Evolutionary conservation across 1,140 invertebrate species (phyloP).

Genomic region (Oryzaephilus surinamensis): DNA sequence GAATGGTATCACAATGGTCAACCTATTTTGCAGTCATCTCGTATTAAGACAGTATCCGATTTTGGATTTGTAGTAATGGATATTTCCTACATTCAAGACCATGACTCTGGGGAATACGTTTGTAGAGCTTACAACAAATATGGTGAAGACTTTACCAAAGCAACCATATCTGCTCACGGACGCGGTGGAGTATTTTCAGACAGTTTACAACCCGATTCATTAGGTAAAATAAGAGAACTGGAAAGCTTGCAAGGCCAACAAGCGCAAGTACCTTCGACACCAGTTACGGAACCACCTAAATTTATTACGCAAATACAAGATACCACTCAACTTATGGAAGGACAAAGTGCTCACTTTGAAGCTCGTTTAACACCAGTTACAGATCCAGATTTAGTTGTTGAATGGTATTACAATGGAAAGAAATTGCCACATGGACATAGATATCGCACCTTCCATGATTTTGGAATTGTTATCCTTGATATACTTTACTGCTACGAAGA

Average conservation of each 20-base stretch:
- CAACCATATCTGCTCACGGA: constrained; percentile 70
- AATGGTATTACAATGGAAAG: constrained; percentile 92
- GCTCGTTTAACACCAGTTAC: constrained; percentile 79
- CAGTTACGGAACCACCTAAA: constrained; percentile 71
- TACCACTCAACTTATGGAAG: constrained; percentile 74
- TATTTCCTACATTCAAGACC: constrained; percentile 85
- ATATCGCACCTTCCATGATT: constrained; percentile 93
- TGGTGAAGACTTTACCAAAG: constrained; percentile 78
- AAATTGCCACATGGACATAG: constrained; percentile 86
- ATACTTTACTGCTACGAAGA: constrained; percentile 95
- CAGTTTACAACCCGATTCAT: constrained; percentile 86
- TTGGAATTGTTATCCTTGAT: constrained; percentile 92
- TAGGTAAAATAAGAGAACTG: constrained; percentile 80
- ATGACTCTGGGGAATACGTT: constrained; percentile 88
- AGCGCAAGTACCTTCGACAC: constrained; percentile 48
- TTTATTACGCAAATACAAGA: constrained; percentile 82
- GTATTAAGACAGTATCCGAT: constrained; percentile 90
- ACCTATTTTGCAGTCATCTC: constrained; percentile 74
- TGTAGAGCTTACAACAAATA: constrained; percentile 85
- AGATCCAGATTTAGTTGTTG: constrained; percentile 86
- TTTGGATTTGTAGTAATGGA: constrained; percentile 95
- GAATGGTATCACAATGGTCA: constrained; percentile 94
- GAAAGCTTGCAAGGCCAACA: constrained; percentile 61
- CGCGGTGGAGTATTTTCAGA: constrained; percentile 86
- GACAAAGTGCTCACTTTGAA: constrained; percentile 91